Percentiles rank a stretch among this genome's conserved stretches.
Conservation (phyloP, 2,888 invertebrate genomes). For the Drosophila algonquin region DNA sequence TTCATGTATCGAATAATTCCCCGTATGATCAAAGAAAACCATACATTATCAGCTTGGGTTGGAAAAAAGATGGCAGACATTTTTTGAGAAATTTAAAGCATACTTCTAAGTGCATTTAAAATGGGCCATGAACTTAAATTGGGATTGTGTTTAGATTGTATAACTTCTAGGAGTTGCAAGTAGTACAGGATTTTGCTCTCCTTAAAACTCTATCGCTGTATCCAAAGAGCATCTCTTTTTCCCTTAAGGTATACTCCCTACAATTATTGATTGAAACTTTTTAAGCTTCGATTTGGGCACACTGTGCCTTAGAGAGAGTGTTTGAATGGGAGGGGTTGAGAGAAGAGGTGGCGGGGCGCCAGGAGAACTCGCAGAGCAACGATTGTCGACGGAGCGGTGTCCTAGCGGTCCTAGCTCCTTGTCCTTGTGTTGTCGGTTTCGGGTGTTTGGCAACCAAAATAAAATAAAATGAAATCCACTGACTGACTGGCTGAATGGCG, state of each 20-base stretch:
- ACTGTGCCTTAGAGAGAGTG: constrained; percentile 3
- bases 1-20: no score
- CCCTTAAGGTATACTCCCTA: background rate
- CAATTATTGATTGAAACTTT: background rate
- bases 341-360: background rate
- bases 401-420: background rate
- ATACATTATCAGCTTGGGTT: background rate
- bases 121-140: no score
- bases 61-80: no score
- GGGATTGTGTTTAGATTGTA: fast-evolving
- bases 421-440: constrained; percentile 65
- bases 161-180: no score
- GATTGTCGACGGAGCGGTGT: constrained; percentile 14
- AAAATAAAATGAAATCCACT: constrained; percentile 36
- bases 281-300: background rate
- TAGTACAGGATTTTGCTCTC: background rate
- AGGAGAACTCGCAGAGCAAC: background rate
- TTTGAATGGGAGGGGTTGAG: constrained; percentile 6
- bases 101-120: no score
- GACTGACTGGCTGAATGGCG: constrained; percentile 2
- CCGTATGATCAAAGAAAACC: background rate
- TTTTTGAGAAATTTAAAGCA: background rate
- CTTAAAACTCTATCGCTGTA: background rate
- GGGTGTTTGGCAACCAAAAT: constrained; percentile 70
- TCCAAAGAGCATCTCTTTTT: background rate